Conservation (phyloP, 1,140 invertebrate genomes). For the Periplaneta americana region DNA sequence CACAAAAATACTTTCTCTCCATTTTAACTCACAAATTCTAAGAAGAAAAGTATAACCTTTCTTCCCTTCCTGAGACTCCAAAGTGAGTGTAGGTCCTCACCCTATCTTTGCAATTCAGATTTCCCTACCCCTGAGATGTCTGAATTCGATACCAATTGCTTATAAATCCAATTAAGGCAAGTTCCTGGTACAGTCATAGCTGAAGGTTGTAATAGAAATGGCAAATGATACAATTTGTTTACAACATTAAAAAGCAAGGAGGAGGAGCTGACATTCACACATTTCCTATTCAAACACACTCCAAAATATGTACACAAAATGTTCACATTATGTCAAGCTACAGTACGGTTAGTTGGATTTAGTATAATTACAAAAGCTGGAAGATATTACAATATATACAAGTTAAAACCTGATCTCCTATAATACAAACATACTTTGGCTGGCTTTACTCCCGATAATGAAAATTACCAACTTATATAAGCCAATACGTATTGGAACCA, state of each 20-base stretch:
- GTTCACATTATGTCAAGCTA: not conserved
- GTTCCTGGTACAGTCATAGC: not conserved
- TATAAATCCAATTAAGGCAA: not conserved
- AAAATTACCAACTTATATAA: not conserved
- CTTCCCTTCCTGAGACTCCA: not conserved
- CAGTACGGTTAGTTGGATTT: not conserved
- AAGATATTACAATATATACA: slow-evolving; percentile 18
- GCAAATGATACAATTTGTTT: not conserved
- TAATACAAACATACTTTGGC: not conserved
- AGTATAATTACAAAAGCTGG: slow-evolving; percentile 17
- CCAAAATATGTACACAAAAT: slow-evolving; percentile 13
- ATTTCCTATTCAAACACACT: slow-evolving; percentile 5
- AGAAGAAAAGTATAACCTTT: not conserved
- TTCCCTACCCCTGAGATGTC: too few species aligned
- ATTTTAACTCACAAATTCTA: not conserved
- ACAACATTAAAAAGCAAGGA: not conserved
- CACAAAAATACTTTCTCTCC: not conserved
- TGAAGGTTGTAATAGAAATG: not conserved
- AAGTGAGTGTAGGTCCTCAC: too few species aligned
- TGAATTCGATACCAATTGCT: too few species aligned
- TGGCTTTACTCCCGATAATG: not conserved
- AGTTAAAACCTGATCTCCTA: not conserved
- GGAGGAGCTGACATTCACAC: not conserved
- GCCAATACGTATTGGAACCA: not conserved
- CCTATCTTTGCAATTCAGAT: too few species aligned